These are phyloP conservation scores for Neoarius graeffei DNA, from an alignment of 2,113 vertebrate species.

Conservation along the genomic window DNA sequence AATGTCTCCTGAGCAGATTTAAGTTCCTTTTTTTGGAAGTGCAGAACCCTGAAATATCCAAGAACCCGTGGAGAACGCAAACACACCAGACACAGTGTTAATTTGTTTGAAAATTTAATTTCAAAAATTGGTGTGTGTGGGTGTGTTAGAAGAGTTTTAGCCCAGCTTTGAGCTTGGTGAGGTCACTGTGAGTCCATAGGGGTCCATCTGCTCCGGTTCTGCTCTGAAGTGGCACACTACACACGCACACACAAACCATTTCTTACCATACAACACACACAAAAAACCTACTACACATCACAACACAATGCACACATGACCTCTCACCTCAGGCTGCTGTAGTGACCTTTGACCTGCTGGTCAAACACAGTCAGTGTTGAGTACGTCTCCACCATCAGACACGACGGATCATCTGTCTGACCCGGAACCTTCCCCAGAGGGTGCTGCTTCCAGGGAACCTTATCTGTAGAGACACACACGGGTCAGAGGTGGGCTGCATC, in stretches of 20 bases:
- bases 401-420: constrained; percentile 87
- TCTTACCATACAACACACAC: not conserved
- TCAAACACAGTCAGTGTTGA: constrained; percentile 86
- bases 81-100: not conserved
- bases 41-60: not conserved
- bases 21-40: not conserved
- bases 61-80: not conserved
- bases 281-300: not conserved
- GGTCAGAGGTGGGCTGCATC: too few species aligned
- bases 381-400: constrained; percentile 83
- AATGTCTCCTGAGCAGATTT: not conserved
- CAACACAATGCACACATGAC: not conserved
- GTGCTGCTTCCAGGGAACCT: constrained; percentile 81
- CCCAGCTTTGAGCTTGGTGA: constrained; percentile 72
- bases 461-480: constrained; percentile 63
- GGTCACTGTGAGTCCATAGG: constrained; percentile 69
- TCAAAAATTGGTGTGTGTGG: not conserved
- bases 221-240: not conserved
- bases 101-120: not conserved
- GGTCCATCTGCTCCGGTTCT: constrained; percentile 56
- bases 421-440: constrained; percentile 88
- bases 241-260: not conserved
- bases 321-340: constrained; percentile 45
- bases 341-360: constrained; percentile 75
- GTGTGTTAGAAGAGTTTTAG: constrained; percentile 71